These are phyloP conservation scores for Lateolabrax maculatus DNA, from an alignment of 2,797 vertebrate genomes.

Conservation along the genomic window DNA sequence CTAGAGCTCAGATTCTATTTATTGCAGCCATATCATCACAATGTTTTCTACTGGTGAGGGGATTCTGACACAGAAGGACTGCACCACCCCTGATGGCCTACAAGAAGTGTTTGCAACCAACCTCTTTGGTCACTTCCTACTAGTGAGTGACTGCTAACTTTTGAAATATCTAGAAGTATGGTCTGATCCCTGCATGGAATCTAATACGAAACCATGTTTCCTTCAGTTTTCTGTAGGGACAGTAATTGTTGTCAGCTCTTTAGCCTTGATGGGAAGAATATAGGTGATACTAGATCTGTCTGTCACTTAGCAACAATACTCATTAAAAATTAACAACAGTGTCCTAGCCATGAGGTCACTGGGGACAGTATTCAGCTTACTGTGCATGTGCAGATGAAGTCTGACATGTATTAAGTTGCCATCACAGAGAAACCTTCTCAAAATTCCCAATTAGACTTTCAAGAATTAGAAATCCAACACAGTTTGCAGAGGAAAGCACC, in stretches of 20 bases:
- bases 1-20: conserved; percentile 2
- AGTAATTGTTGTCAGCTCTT: conserved; percentile 19
- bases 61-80: conserved; percentile 90
- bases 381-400: conserved; percentile 32
- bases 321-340: conserved; percentile 81
- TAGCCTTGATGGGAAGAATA: conserved; percentile 46
- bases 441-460: not conserved
- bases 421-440: conserved; percentile 2
- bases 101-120: conserved; percentile 95
- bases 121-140: conserved; percentile 94
- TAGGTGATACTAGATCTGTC: conserved; percentile 62
- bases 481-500: not conserved
- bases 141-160: conserved; percentile 82
- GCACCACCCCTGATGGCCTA: conserved; percentile 88
- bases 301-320: conserved; percentile 64
- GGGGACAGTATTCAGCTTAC: conserved; percentile 52
- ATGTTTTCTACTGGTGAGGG: conserved; percentile 94
- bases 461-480: not conserved
- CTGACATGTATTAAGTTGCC: conserved; percentile 10
- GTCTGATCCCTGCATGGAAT: not conserved
- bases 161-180: not conserved
- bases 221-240: conserved; percentile 32
- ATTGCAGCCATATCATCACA: conserved; percentile 85
- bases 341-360: conserved; percentile 59
- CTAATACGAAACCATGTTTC: not conserved